Percentiles rank a stretch among this genome's conserved stretches.
Evolutionary conservation across 2,888 invertebrate species (phyloP).

Genomic region (Tachina lurida): DNA sequence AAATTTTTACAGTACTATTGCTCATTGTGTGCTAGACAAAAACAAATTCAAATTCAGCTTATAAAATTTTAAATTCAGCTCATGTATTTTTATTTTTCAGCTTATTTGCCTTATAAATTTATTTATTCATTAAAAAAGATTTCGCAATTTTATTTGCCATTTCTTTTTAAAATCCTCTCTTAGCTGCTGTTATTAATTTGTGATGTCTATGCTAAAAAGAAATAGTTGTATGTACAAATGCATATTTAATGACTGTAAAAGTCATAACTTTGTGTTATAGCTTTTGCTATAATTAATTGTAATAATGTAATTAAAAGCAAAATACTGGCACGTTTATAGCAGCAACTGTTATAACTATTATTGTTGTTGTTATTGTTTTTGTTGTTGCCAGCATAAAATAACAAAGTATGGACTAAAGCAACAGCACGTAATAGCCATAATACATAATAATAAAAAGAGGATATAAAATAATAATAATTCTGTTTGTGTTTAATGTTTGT

Average conservation of each 20-base stretch:
- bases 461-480: conserved; percentile 19
- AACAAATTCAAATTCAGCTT: no score
- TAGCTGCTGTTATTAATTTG: neutral
- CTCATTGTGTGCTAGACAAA: no score
- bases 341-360: neutral
- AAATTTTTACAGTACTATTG: no score
- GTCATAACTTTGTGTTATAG: neutral
- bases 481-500: neutral
- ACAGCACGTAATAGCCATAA: conserved; percentile 48
- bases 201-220: conserved; percentile 6
- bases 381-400: conserved; percentile 31
- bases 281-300: conserved; percentile 56
- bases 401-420: conserved; percentile 27
- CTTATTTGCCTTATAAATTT: no score
- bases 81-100: no score
- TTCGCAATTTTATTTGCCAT: no score
- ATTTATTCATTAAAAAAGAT: no score
- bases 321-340: neutral
- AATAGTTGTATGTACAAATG: conserved; percentile 6
- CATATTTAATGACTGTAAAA: conserved; percentile 38
- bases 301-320: conserved; percentile 65
- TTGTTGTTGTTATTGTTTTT: neutral
- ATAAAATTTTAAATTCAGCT: no score
- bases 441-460: conserved; percentile 32
- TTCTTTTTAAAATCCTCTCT: no score